Evolutionary conservation across 2,113 vertebrate species (phyloP), one percentile per base, ranked within the genome.

Genomic region (Tor tambroides): DNA sequence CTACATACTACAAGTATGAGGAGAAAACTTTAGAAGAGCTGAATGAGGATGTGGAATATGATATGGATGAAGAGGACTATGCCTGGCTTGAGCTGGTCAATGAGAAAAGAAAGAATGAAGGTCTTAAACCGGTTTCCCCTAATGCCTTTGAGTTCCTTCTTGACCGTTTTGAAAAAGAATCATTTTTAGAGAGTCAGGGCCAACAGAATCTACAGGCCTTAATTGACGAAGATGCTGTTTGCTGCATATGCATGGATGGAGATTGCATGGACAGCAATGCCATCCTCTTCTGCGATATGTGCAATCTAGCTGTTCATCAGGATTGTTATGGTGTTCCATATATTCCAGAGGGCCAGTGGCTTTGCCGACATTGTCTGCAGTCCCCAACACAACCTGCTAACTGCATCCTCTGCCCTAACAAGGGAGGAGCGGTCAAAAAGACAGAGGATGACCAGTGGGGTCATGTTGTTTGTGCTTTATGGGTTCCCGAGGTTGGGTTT

Each of bases 241-340:
- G 98, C 94, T 98, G 97, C 92, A 96, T 99, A 91, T 99, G 98
- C 93, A 96, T 96, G 96, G 97, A 97, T 2, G 97, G 97, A 23
- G 98, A 99, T 92, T 97, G 97, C 92, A 97, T 98, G 93, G 96
- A 98, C 95, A 96, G 97, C 94, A 99, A 99, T 65, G 97, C 95
- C 0, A 99, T 99, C 86, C 96, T 99, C 23, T 99, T 98, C 91
- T 99, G 98, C 17, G 98, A 98, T 87, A 89, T 96, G 95, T 99
- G 98, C 94, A 97, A 98, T 61, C 93, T 99, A 90, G 97, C 98
- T 0, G 98, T 99, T 89, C 98, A 99, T 94, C 98, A 99, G 94
- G 98, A 99, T 93, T 99, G 98, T 90, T 99, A 99, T 15, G 98
- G 98, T 23, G 98, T 99, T 86, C 98, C 98, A 92, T 99, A 99